phyloP scores from a whole-genome alignment of 2,888 invertebrate species.

The Drosophila lacicola region DNA sequence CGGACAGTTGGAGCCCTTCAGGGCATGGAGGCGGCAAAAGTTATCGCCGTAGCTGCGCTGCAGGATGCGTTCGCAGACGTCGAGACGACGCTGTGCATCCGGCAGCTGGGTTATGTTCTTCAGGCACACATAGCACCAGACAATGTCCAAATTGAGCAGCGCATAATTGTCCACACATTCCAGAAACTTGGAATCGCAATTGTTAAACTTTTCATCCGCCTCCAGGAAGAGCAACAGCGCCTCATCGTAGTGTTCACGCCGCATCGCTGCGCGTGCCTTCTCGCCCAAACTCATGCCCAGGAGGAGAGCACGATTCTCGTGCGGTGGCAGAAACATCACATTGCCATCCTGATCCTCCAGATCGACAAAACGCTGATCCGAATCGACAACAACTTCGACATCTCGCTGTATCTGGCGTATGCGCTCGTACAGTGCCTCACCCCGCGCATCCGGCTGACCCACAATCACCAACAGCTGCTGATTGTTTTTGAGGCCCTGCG shows the following conservation, averaged over 20 bases:
- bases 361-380: slow-evolving; percentile 84
- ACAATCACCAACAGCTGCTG: slow-evolving; percentile 89
- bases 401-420: slow-evolving; percentile 87
- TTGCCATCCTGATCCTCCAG: slow-evolving; percentile 92
- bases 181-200: slow-evolving; percentile 85
- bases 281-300: slow-evolving; percentile 93
- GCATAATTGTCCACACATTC: slow-evolving; percentile 93
- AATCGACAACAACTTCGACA: slow-evolving; percentile 86
- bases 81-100: slow-evolving; percentile 90
- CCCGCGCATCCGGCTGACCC: slow-evolving; percentile 82
- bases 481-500: slow-evolving; percentile 89
- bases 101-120: slow-evolving; percentile 89
- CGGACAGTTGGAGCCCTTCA: slow-evolving; percentile 87
- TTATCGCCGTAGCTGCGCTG: slow-evolving; percentile 89
- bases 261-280: slow-evolving; percentile 90
- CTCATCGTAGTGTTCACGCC: slow-evolving; percentile 88
- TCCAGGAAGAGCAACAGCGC: slow-evolving; percentile 91
- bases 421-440: slow-evolving; percentile 87
- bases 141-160: slow-evolving; percentile 92
- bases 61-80: slow-evolving; percentile 89
- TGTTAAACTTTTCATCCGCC: slow-evolving; percentile 90
- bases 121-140: slow-evolving; percentile 94
- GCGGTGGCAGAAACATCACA: slow-evolving; percentile 88
- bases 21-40: slow-evolving; percentile 87
- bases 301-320: slow-evolving; percentile 89